Percentiles rank a stretch among this genome's conserved stretches.
Evolutionary conservation across 2,888 invertebrate genomes (phyloP).

Genomic region (Nineta flava): DNA sequence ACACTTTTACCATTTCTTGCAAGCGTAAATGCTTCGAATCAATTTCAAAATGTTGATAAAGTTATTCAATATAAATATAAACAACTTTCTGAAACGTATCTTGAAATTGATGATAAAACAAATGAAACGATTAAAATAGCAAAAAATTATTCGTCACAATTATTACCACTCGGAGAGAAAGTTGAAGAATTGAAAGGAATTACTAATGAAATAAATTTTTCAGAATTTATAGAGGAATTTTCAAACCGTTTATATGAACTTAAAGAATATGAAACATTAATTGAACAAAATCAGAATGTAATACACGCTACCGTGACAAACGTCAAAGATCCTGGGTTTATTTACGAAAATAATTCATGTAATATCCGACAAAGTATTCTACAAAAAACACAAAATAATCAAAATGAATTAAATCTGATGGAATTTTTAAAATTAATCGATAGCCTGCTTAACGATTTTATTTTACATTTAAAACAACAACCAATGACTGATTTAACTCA

Average conservation of each 20-base stretch:
- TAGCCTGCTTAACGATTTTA: not conserved
- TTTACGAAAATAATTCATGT: not conserved
- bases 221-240: not conserved
- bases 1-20: not conserved
- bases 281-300: too few species aligned
- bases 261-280: not conserved
- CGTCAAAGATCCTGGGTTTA: not conserved
- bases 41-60: too few species aligned
- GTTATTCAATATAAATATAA: too few species aligned
- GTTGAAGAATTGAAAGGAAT: too few species aligned
- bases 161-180: too few species aligned
- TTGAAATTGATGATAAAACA: too few species aligned
- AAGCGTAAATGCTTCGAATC: not conserved
- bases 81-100: too few species aligned
- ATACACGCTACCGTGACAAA: too few species aligned
- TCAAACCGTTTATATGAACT: too few species aligned
- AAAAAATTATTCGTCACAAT: too few species aligned
- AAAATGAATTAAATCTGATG: not conserved
- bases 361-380: not conserved
- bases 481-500: not conserved
- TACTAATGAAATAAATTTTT: too few species aligned
- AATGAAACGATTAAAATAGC: not conserved
- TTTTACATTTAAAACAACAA: not conserved
- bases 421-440: not conserved
- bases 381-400: not conserved